Percentiles rank a stretch among this genome's conserved stretches.
phyloP scores from a whole-genome alignment of 2,797 vertebrate species.

The Syndactyla subalaris region DNA sequence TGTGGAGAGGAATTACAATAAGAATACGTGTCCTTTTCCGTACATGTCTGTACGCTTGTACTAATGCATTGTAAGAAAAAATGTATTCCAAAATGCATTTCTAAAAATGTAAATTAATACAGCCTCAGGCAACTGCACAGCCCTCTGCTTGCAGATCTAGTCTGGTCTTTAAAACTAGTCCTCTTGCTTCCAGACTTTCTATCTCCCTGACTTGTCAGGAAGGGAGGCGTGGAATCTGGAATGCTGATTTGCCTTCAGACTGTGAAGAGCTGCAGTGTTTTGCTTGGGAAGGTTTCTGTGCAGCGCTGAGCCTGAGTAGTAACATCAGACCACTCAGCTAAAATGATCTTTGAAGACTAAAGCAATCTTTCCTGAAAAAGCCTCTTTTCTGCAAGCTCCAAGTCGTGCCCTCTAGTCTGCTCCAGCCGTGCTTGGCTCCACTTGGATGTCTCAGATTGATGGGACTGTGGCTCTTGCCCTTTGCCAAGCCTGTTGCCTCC shows the following conservation, averaged over 20 bases:
- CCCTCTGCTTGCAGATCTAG: background rate
- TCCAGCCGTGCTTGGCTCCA: background rate
- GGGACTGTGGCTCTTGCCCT: background rate
- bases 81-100: background rate
- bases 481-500: background rate
- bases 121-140: background rate
- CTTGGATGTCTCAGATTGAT: background rate
- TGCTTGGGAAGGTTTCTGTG: slow-evolving; percentile 37
- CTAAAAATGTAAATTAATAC: slow-evolving; percentile 36
- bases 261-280: background rate
- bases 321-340: background rate
- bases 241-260: background rate
- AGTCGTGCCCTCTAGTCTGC: background rate
- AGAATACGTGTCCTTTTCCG: background rate
- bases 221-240: background rate
- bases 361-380: background rate
- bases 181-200: background rate
- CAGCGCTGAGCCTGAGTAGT: background rate
- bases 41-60: background rate
- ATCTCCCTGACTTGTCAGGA: background rate
- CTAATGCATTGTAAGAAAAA: background rate
- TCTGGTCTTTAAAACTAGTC: slow-evolving; percentile 22
- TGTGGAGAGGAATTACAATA: background rate
- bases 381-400: background rate
- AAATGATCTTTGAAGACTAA: background rate